Evolutionary conservation across 2,797 vertebrate genomes (phyloP).

Genomic region (Macroramphosus scolopax): DNA sequence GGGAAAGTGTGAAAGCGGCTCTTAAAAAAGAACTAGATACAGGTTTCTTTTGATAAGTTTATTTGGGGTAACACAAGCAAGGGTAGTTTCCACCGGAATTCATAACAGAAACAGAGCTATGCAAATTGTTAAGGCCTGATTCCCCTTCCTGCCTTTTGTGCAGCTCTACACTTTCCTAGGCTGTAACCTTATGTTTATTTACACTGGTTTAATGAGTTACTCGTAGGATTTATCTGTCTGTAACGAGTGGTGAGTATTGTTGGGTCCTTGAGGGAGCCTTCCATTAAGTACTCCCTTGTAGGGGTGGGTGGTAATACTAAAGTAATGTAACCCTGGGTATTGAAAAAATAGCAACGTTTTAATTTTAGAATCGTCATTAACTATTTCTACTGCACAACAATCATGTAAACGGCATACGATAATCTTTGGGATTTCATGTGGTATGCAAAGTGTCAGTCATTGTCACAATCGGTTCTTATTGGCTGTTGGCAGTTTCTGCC

Average conservation of each 20-base stretch:
- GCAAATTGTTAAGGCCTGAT: neutral
- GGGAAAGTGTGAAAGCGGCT: neutral
- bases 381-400: no score
- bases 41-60: conserved; percentile 15
- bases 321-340: no score
- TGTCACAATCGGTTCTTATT: no score
- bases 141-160: conserved; percentile 1
- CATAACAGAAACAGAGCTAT: neutral
- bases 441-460: no score
- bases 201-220: conserved; percentile 57
- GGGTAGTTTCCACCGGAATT: conserved; percentile 5
- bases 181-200: conserved; percentile 41
- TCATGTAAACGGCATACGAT: no score
- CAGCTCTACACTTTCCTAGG: conserved; percentile 13
- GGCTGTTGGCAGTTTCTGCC: no score
- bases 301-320: no score
- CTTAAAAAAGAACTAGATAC: neutral
- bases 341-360: no score
- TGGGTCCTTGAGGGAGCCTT: neutral
- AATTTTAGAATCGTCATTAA: no score
- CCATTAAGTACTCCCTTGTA: neutral
- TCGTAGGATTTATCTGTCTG: conserved; percentile 43
- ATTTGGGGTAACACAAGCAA: conserved; percentile 5
- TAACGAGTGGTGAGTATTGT: conserved; percentile 41
- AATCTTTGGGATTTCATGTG: no score